Base-by-base conservation (phyloP, 2,888 invertebrate genomes). In the Caenorhabditis sulstoni region DNA sequence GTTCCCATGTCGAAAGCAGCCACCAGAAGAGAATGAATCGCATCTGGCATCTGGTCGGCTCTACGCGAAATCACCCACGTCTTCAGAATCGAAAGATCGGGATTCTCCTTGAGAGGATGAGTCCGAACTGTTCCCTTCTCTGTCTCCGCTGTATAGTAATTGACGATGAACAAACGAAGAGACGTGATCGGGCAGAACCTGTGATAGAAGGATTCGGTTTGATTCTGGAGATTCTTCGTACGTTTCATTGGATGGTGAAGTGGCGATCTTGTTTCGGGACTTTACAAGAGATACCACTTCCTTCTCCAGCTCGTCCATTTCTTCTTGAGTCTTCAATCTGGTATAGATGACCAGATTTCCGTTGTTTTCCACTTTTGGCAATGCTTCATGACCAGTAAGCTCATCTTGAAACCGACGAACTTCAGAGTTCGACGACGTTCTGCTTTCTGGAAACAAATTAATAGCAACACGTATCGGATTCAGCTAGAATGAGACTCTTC, bases 1-100 rank as follows among this genome's bases (percentile, higher is more conserved):
- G 95, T 96, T 0, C 96, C 95, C 53, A 99, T 92, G 90, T 95
- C 94, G 88, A 75, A 80, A 12, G 80, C 75, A 18, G 55, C 55
- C 12, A 80, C 49, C 16, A 71, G 29, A 35, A 80, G 45, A 8
- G 80, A 75, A 16, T 80, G 80, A 20, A 76, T 58, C 5, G 75
- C 80, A 14, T 41, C 50, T 12, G 44, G 20, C 62, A 76, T 66
- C 11, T 71, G 49, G 0, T 53, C 16, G 11, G 62, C 80, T 35
- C 44, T 57, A 22, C 80, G 39, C 2, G 80, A 80, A 16, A 80
- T 76, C 0, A 71, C 75, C 73, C 73, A 80, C n/a, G 62, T 55
- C 9, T 65, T 41, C 4, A 79, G 47, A 58, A 67, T 11, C n/a
- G 67, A 35, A 1, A 58, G 35, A 22, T 58, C 29, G 0, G 62